Evolutionary conservation across 2,113 vertebrate species (phyloP).

Genomic region (Athene noctua): DNA sequence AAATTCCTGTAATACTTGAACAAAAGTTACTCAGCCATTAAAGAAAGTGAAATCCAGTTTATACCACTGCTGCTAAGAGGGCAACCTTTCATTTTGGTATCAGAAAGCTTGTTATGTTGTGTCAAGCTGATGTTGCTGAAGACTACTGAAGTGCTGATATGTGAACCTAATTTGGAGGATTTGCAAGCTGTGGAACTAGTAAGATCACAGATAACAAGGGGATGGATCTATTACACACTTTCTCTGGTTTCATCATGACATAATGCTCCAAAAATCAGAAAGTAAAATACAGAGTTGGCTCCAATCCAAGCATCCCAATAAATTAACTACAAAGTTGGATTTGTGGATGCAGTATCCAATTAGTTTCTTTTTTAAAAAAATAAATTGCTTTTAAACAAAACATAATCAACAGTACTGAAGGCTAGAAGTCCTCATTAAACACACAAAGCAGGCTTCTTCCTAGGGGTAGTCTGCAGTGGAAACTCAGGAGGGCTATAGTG

Average conservation of each 20-base stretch:
- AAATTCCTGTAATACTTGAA: background rate
- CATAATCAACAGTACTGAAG: background rate
- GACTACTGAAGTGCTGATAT: conserved; percentile 66
- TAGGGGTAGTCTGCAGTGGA: background rate
- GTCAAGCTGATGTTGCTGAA: conserved; percentile 50
- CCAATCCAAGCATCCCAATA: conserved; percentile 36
- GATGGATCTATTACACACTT: conserved; percentile 60
- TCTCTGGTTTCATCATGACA: conserved; percentile 64
- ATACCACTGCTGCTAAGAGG: background rate
- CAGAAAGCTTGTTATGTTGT: conserved; percentile 49
- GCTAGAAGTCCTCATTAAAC: background rate
- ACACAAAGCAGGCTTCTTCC: background rate
- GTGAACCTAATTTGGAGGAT: conserved; percentile 68
- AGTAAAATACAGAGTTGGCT: conserved; percentile 58
- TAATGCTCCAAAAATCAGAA: conserved; percentile 61
- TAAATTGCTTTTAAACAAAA: background rate
- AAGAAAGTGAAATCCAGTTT: background rate
- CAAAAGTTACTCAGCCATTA: background rate
- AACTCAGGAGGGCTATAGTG: background rate
- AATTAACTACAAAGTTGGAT: conserved; percentile 9
- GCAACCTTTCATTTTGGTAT: conserved; percentile 11
- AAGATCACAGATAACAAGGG: conserved; percentile 68
- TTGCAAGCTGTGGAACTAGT: conserved; percentile 68
- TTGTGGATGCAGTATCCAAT: background rate
- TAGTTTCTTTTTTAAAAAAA: background rate